A percentile compares a stretch with the other conserved stretches of the same genome.
phyloP scores from a whole-genome alignment of 2,888 invertebrate genomes.

The Melikaiella ostensackeni region DNA sequence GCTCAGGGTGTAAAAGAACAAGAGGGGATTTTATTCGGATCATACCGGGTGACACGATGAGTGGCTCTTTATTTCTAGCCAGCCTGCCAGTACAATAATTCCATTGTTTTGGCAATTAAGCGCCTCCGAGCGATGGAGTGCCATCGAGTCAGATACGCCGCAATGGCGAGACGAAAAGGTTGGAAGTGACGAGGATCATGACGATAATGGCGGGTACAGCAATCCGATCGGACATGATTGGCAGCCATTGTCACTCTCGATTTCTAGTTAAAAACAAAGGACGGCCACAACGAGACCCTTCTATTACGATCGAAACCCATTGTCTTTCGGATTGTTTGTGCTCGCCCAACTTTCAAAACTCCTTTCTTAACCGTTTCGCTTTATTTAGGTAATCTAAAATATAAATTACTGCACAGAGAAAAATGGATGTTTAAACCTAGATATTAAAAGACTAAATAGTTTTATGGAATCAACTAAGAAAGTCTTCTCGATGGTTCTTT shows the following conservation, averaged over 20 bases:
- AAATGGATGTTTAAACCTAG: not conserved
- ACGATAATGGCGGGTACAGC: constrained; percentile 2
- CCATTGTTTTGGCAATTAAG: constrained; percentile 53
- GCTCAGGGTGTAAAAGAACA: not conserved
- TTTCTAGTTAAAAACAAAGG: constrained; percentile 65
- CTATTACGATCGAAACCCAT: constrained; percentile 46
- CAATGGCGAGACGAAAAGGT: not conserved
- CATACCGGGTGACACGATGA: not conserved
- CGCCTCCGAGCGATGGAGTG: constrained; percentile 45
- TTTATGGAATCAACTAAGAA: no score
- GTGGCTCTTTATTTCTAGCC: constrained; percentile 47
- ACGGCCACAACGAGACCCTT: constrained; percentile 11
- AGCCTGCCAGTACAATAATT: constrained; percentile 50
- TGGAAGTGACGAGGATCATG: constrained; percentile 37
- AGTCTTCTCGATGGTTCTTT: no score
- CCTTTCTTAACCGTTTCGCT: not conserved
- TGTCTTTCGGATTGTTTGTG: constrained; percentile 65
- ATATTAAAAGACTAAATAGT: no score
- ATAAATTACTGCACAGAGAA: not conserved
- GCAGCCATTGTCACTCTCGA: constrained; percentile 62
- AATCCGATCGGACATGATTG: constrained; percentile 58
- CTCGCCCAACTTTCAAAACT: constrained; percentile 21
- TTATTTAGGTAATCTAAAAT: not conserved
- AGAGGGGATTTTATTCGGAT: constrained; percentile 11
- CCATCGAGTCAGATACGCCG: constrained; percentile 42